phyloP scores from a whole-genome alignment of 2,113 vertebrate species.

The Oreochromis tanganicae region DNA sequence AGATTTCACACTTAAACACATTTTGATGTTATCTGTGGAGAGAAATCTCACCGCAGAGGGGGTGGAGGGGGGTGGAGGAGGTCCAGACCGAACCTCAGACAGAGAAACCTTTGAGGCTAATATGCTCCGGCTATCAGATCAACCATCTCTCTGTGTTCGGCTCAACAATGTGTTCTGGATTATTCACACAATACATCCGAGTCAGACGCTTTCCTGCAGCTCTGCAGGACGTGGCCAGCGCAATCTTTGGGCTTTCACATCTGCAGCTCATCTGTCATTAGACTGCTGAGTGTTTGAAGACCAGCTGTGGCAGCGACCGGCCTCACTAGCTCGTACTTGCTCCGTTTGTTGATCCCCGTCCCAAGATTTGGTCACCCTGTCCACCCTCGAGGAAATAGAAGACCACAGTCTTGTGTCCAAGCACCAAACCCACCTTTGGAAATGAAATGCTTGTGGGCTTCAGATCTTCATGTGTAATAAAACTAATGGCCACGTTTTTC shows the following conservation, averaged over 20 bases:
- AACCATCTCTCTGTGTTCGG: not conserved
- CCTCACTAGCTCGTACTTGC: not conserved
- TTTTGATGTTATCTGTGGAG: not conserved
- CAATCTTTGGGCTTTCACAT: not conserved
- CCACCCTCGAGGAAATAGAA: not conserved
- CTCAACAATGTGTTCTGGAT: constrained; percentile 12
- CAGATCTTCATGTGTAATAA: not conserved
- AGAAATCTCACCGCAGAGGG: not conserved
- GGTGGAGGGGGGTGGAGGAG: not conserved
- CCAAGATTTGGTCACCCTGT: not conserved
- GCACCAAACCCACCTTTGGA: not conserved
- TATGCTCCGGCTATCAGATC: not conserved
- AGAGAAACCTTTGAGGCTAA: not conserved
- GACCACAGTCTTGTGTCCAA: not conserved
- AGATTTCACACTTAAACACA: not conserved
- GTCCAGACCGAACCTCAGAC: not conserved
- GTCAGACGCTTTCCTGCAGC: not conserved
- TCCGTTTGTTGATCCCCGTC: not conserved
- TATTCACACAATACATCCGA: not conserved
- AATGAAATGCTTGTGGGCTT: not conserved
- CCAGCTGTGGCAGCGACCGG: not conserved
- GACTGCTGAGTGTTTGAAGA: not conserved
- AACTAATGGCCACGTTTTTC: not conserved
- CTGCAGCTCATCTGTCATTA: not conserved
- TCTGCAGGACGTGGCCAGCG: not conserved